Evolutionary conservation across 2,113 vertebrate species (phyloP), one percentile per base, ranked within the genome.

Genomic region (Rallus limicola): DNA sequence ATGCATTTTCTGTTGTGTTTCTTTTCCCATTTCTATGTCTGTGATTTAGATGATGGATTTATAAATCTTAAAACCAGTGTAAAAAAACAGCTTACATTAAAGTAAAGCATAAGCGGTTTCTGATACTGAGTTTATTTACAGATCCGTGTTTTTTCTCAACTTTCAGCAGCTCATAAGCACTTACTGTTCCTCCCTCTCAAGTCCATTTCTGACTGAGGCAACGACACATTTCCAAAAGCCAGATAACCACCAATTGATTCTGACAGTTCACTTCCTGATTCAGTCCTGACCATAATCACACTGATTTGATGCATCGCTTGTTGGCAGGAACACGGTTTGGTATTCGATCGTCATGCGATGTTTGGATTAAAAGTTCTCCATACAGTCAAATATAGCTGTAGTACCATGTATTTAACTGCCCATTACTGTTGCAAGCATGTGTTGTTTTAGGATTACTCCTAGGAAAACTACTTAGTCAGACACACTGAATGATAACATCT

Each of bases 251-350:
- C 95, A 72, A 95, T 88, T 95, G 92, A 88, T 92, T 93, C 90
- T 90, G 93, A 92, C 93, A 93, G 85, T 81, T 83, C 85, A 95
- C 95, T 97, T 96, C 95, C 92, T 94, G 75, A 90, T 94, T 93
- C 93, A 93, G 16, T 93, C 82, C 87, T 85, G 76, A 83, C 71
- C 77, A 52, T 91, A 96, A 96, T 94, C 93, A 92, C 23, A 59
- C 46, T 90, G 93, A 90, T 96, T 90, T 93, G 94, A 96, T 94
- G 82, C 90, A 92, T 90, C 76, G 52, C 82, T 96, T 93, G 82
- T 76, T 95, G 95, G 86, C 90, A 96, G 90, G 80, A 93, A 93
- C 92, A 96, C 68, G 82, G 78, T 92, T 87, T 89, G 89, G 76
- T 93, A 84, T 93, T 86, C 91, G 86, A 82, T 84, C 2, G 17